Evolutionary conservation across 2,888 invertebrate genomes (phyloP), one percentile per base, ranked within the genome.

Genomic region (Heteromyza rotundicornis): DNA sequence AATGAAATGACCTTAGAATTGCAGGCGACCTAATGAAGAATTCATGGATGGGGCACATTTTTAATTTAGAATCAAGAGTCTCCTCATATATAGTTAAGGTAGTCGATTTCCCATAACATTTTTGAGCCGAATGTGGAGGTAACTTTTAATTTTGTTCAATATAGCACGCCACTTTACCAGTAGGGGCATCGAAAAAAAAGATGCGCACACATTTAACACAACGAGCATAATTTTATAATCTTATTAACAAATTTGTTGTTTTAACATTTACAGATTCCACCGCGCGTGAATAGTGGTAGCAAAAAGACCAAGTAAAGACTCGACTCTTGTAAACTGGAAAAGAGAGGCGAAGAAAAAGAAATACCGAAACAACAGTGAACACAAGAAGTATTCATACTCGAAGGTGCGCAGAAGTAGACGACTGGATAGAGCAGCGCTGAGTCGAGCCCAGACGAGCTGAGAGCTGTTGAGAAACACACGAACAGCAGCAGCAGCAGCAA

Each of bases 191-290:
- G 14, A 40, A 40, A 40, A n/a, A 47, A 17, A 47, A 3, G 47
- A 47, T 47, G 47, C 17, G 19, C 47, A 20, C 47, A 47, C 19
- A 40, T 3, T 40, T 3, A 8, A 20, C 20, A 40, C 14, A 3
- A n/a, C 40, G 14, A 40, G 14, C 5, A 47, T 19, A 47, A 47
- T 47, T 47, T 47, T 47, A 17, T 17, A 47, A 47, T 19, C 20
- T 17, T 47, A 47, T 20, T 19, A 47, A 47, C 17, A 47, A 47
- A 47, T 47, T 47, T 47, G 47, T 17, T 40, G 47, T 47, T 47
- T 47, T 47, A 47, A 47, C 47, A 47, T 47, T 19, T 47, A 47
- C 47, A 47, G 20, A 17, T 19, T 8, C 20, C 17, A 20, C 17
- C 17, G 19, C 20, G 20, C 20, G 2, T 12, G n/a, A n/a, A 7